These are phyloP conservation scores for Nymphalis polychloros DNA, from an alignment of 2,888 invertebrate species.

Conservation along the genomic window DNA sequence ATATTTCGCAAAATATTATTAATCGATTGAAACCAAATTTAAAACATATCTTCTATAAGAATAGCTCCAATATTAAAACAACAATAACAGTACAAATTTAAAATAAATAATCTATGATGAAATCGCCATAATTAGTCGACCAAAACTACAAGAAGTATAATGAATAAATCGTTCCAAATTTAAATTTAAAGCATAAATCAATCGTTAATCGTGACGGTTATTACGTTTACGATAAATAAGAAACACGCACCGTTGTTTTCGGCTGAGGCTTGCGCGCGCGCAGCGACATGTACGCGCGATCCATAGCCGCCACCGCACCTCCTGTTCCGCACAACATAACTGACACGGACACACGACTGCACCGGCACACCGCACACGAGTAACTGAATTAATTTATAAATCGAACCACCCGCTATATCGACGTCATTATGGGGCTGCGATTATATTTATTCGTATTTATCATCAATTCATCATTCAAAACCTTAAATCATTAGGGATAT, in stretches of 20 bases:
- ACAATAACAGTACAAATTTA: too few relatives aligned
- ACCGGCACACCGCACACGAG: slow-evolving; percentile 24
- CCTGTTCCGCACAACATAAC: slow-evolving; percentile 57
- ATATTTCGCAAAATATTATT: too few relatives aligned
- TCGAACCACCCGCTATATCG: background rate
- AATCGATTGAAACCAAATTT: too few relatives aligned
- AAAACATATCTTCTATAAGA: too few relatives aligned
- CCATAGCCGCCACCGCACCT: slow-evolving; percentile 75
- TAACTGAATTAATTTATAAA: slow-evolving; percentile 14
- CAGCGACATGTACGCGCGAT: slow-evolving; percentile 79
- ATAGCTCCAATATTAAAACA: too few relatives aligned
- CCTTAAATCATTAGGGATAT: too few relatives aligned
- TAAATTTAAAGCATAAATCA: background rate
- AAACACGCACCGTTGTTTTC: slow-evolving; percentile 63
- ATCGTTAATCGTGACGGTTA: background rate
- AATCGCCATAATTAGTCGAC: too few relatives aligned
- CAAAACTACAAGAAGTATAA: too few relatives aligned
- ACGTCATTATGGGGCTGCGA: slow-evolving; percentile 4
- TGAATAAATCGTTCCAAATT: too few relatives aligned
- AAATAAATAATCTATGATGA: too few relatives aligned
- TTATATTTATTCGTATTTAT: too few relatives aligned
- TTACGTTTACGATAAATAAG: background rate
- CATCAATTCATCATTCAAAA: too few relatives aligned
- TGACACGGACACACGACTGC: slow-evolving; percentile 44
- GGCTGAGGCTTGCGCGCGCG: slow-evolving; percentile 74